phyloP scores from a whole-genome alignment of 1,140 invertebrate genomes.

The Ips typographus region DNA sequence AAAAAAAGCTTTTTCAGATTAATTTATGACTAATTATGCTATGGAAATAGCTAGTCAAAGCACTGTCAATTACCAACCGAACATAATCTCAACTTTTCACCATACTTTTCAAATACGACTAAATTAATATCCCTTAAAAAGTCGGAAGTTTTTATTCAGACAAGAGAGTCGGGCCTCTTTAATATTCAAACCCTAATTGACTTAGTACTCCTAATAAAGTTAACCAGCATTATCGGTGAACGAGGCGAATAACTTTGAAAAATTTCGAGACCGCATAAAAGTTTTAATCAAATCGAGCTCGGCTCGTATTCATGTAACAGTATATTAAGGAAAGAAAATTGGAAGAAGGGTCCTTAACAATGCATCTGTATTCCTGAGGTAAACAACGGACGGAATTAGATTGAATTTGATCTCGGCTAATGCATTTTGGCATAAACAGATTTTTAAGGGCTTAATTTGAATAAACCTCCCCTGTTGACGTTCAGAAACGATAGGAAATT shows the following conservation, averaged over 20 bases:
- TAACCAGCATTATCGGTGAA: constrained; percentile 37
- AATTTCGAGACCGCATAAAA: constrained; percentile 43
- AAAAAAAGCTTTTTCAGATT: too few species aligned
- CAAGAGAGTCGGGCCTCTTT: constrained; percentile 20
- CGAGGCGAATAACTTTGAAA: constrained; percentile 38
- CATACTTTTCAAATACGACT: not conserved
- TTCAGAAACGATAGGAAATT: too few species aligned
- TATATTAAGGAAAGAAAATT: constrained; percentile 40
- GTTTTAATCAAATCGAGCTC: constrained; percentile 44
- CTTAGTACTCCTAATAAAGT: constrained; percentile 38
- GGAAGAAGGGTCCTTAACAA: constrained; percentile 41
- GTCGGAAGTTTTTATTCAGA: constrained; percentile 2
- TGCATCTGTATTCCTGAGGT: constrained; percentile 34
- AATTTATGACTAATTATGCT: too few species aligned
- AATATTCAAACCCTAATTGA: constrained; percentile 45
- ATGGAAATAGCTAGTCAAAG: too few species aligned
- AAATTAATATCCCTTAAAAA: not conserved
- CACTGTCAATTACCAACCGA: too few species aligned
- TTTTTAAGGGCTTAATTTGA: constrained; percentile 20
- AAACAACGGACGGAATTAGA: constrained; percentile 40
- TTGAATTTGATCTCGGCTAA: constrained; percentile 38
- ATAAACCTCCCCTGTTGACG: constrained; percentile 2
- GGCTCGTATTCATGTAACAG: constrained; percentile 38
- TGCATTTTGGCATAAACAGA: constrained; percentile 23
- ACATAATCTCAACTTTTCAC: too few species aligned